Percentiles rank a stretch among this genome's conserved stretches.
These are phyloP conservation scores for Caenorhabditis sp. DNA, from an alignment of 2,888 invertebrate genomes.

Conservation along the genomic window DNA sequence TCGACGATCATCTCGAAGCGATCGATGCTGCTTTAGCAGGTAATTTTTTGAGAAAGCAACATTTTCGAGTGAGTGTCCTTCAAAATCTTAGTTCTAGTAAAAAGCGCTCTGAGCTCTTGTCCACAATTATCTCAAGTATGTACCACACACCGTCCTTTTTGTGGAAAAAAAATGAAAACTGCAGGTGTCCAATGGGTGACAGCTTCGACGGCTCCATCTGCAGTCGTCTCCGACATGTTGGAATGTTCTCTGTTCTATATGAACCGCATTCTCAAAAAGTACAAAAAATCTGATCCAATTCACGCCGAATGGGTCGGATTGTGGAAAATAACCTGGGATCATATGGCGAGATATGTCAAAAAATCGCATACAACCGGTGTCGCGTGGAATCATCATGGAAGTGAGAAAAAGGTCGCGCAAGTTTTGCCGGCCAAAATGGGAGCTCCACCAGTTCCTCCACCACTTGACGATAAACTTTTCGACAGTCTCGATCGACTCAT, in stretches of 20 bases:
- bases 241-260: neutral
- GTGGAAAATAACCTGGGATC: slow-evolving; percentile 85
- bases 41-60: neutral
- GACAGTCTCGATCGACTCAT: slow-evolving; percentile 40
- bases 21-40: neutral
- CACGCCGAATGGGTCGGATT: slow-evolving; percentile 94
- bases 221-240: neutral
- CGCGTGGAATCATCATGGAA: slow-evolving; percentile 81
- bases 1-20: neutral
- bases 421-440: slow-evolving; percentile 50
- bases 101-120: too few species aligned
- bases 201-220: neutral
- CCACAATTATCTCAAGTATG: too few species aligned
- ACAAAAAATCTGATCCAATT: slow-evolving; percentile 73
- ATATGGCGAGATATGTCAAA: slow-evolving; percentile 89
- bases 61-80: too few species aligned
- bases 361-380: slow-evolving; percentile 95
- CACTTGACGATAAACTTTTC: slow-evolving; percentile 12
- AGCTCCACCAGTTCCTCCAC: slow-evolving; percentile 11
- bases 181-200: neutral
- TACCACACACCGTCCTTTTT: too few species aligned
- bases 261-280: slow-evolving; percentile 67
- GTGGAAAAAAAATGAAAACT: neutral
- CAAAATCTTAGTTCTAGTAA: too few species aligned
- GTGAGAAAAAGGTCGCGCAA: too few species aligned